Evolutionary conservation across 2,888 invertebrate species (phyloP).

Genomic region (Eupithecia insigniata): DNA sequence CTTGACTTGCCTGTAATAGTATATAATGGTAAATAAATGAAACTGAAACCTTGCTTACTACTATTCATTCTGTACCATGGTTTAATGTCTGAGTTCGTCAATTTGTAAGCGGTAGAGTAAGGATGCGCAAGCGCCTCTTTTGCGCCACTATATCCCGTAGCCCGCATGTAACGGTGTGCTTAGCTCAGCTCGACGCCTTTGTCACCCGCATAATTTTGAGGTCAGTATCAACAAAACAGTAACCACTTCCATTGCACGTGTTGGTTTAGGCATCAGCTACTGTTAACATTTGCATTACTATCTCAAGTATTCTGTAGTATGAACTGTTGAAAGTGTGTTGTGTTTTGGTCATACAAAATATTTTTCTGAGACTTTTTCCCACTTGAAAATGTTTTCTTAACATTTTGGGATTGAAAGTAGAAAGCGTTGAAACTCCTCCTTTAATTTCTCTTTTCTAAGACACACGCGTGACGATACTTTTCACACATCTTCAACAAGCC

Average conservation of each 20-base stretch:
- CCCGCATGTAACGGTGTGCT: conserved; percentile 53
- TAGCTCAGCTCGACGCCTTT: conserved; percentile 32
- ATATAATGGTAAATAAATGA: background rate
- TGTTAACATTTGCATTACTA: conserved; percentile 10
- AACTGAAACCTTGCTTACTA: too few species aligned
- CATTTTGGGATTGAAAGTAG: background rate
- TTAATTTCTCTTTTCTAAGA: background rate
- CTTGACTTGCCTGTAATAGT: background rate
- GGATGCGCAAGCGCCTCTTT: conserved; percentile 41
- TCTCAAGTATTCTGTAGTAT: background rate
- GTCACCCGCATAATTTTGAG: conserved; percentile 48
- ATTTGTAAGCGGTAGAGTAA: conserved; percentile 37
- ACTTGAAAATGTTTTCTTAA: background rate
- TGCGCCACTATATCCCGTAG: conserved; percentile 52
- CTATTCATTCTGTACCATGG: background rate
- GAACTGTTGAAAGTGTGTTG: background rate
- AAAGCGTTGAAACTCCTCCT: background rate
- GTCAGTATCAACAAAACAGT: conserved; percentile 36
- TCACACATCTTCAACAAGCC: background rate
- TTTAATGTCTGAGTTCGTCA: background rate
- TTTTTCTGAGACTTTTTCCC: background rate
- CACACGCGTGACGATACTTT: background rate
- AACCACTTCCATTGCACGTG: conserved; percentile 26
- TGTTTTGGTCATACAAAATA: background rate
- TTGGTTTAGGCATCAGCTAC: conserved; percentile 16